Base-by-base conservation (phyloP, 1,140 invertebrate genomes). In the Papilio helenus region DNA sequence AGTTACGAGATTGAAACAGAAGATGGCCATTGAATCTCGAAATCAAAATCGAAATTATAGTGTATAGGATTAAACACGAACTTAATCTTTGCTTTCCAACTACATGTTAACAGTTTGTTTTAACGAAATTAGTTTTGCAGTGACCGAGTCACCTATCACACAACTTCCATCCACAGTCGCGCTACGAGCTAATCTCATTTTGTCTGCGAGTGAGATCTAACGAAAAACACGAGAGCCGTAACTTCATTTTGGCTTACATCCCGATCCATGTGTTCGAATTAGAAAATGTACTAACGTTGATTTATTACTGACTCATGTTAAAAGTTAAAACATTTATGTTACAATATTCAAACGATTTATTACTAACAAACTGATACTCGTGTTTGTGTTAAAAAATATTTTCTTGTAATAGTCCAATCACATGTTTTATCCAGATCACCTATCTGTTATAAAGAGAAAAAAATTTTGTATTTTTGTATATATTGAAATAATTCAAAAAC, bases 221-320 rank as follows among this genome's bases (percentile, higher is more conserved):
- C 34, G 61, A 68, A 68, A 68, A 68, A 68, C 26, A 29, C 10
- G 26, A 68, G 26, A 68, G 61, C 12, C 9, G 23, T 68, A 68
- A 68, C 26, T 29, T 65, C 12, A 61, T 65, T 65, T 65, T 29
- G 12, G 10, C 61, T 68, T 16, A 16, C 26, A 68, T 68, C 26
- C 61, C 26, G 61, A 18, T 68, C 26, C 61, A 26, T 68, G 26
- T 68, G 26, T 68, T 68, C 34, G 61, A 68, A 65, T 65, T 65
- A 58, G n/a, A 58, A 61, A 61, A 61, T 5, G 58, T 61, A 18
- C 20, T 23, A 29, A 26, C 23, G 18, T 61, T 61, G 20, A 23
- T 58, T 23, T 20, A 68, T 68, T 68, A 68, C 61, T 16, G 14
- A 68, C 0, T 34, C 12, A 26, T 3, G 20, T 61, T 61, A 23